phyloP scores from a whole-genome alignment of 1,140 invertebrate species.

The Latrodectus geometricus region DNA sequence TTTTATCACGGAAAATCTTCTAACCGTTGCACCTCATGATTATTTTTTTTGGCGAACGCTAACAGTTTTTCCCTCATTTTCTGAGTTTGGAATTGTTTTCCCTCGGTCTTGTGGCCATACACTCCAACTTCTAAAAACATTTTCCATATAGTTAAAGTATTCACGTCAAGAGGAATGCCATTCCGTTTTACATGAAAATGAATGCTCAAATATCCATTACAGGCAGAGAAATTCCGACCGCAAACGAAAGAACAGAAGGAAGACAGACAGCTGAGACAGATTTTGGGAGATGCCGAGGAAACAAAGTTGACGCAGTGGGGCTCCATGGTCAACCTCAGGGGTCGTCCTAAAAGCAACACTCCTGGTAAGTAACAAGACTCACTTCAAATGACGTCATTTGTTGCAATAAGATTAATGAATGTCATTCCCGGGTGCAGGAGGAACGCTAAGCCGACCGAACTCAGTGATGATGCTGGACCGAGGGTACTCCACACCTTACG shows the following conservation, averaged over 20 bases:
- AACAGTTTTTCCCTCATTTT: too few species aligned
- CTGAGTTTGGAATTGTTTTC: too few species aligned
- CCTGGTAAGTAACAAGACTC: constrained; percentile 39
- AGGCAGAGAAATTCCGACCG: constrained; percentile 78
- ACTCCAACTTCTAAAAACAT: too few species aligned
- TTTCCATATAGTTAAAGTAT: too few species aligned
- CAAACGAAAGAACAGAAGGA: constrained; percentile 81
- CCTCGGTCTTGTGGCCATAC: too few species aligned
- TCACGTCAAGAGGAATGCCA: neutral
- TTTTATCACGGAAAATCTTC: too few species aligned
- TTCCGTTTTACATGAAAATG: neutral
- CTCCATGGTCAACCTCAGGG: constrained; percentile 41
- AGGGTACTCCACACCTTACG: constrained; percentile 52
- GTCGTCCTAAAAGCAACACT: constrained; percentile 6
- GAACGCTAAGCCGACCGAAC: constrained; percentile 37
- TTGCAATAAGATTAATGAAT: neutral
- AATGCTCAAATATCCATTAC: neutral
- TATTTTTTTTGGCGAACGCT: too few species aligned
- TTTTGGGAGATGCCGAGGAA: constrained; percentile 70
- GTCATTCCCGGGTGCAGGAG: neutral
- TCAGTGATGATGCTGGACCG: constrained; percentile 50
- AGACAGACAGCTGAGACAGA: constrained; percentile 81
- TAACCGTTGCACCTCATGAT: too few species aligned
- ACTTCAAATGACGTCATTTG: too few species aligned
- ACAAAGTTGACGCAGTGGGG: constrained; percentile 40